Conservation (phyloP, 2,888 invertebrate genomes). For the Saturnia japonica region DNA sequence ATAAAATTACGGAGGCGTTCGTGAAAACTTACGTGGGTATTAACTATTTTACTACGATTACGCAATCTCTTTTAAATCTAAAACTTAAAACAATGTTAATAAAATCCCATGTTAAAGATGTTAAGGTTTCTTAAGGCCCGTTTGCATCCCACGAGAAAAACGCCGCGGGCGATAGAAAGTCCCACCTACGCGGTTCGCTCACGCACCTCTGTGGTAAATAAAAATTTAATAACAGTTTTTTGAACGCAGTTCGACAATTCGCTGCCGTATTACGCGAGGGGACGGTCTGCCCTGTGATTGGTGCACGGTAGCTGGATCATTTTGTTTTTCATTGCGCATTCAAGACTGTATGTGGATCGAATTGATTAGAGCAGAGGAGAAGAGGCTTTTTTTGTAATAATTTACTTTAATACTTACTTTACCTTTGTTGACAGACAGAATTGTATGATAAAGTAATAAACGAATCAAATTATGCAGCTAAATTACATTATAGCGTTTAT, state of each 20-base stretch:
- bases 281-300: conserved; percentile 67
- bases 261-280: conserved; percentile 73
- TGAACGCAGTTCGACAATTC: conserved; percentile 54
- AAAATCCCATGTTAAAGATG: conserved; percentile 10
- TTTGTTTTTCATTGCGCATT: conserved; percentile 47
- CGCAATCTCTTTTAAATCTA: background rate
- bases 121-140: conserved; percentile 17
- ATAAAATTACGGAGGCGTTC: conserved; percentile 2
- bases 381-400: conserved; percentile 24
- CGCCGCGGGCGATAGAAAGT: conserved; percentile 75
- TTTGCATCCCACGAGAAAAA: conserved; percentile 66
- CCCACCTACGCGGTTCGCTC: conserved; percentile 68
- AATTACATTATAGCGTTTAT: too few species aligned
- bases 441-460: background rate
- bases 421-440: background rate
- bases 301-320: conserved; percentile 67
- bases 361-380: conserved; percentile 39
- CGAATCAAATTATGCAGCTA: too few species aligned
- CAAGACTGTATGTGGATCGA: conserved; percentile 37
- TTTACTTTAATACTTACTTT: background rate
- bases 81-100: background rate
- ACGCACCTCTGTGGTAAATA: conserved; percentile 33
- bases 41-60: background rate
- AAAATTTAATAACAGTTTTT: conserved; percentile 59
- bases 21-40: conserved; percentile 2